phyloP scores from a whole-genome alignment of 2,797 vertebrate species.

The Tauraco hartlaubi region DNA sequence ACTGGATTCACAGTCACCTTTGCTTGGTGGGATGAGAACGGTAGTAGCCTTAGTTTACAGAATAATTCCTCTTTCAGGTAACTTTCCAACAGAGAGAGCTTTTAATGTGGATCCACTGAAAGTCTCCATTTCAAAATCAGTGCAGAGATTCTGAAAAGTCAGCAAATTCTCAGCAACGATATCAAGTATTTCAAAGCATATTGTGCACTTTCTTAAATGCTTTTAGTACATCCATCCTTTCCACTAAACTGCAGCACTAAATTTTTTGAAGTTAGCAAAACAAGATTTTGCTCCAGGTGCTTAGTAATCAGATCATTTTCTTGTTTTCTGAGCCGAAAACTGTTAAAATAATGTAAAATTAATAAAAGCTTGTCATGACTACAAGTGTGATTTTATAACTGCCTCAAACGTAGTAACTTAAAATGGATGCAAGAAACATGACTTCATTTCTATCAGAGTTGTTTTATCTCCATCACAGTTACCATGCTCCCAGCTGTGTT shows the following conservation, averaged over 20 bases:
- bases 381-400: background rate
- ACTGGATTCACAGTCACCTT: background rate
- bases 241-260: background rate
- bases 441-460: background rate
- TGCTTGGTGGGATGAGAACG: background rate
- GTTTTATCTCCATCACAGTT: background rate
- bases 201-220: background rate
- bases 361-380: background rate
- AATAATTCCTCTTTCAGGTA: background rate
- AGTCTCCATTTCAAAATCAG: accelerated
- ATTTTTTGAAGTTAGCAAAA: background rate
- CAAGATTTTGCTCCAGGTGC: background rate
- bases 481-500: background rate
- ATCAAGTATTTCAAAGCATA: background rate
- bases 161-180: background rate
- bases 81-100: background rate
- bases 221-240: background rate
- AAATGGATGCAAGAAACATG: background rate
- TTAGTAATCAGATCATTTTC: background rate
- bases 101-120: background rate
- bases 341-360: background rate
- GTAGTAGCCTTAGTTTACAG: background rate
- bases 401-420: background rate
- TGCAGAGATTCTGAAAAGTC: background rate
- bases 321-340: background rate